Conservation (phyloP, 2,113 vertebrate species). For the Speoplatyrhinus poulsoni region DNA sequence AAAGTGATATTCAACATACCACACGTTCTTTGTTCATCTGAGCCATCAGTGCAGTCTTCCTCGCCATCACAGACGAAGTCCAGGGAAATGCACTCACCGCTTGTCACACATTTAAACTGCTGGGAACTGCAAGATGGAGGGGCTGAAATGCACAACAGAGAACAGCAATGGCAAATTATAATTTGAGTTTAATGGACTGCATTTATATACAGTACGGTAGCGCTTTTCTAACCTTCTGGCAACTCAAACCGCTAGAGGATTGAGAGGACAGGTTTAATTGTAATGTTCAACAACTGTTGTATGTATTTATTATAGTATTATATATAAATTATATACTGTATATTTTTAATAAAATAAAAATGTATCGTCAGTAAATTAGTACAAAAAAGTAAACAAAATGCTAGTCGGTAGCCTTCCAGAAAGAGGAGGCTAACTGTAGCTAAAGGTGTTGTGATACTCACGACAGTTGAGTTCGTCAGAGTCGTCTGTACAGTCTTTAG, state of each 20-base stretch:
- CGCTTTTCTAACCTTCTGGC: neutral
- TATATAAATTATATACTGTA: too few species aligned
- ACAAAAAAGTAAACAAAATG: too few species aligned
- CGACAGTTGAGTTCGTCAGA: conserved; percentile 74
- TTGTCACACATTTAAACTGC: conserved; percentile 73
- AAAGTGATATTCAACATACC: conserved; percentile 42
- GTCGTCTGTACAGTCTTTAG: conserved; percentile 72
- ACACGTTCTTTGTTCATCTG: conserved; percentile 74
- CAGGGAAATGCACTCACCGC: conserved; percentile 69
- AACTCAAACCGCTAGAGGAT: too few species aligned
- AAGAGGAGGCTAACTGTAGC: too few species aligned
- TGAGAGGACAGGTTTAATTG: too few species aligned
- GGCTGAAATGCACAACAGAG: conserved; percentile 48
- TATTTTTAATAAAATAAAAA: too few species aligned
- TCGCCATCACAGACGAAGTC: conserved; percentile 75
- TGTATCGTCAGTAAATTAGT: too few species aligned
- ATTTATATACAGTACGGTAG: neutral
- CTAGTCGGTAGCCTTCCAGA: too few species aligned
- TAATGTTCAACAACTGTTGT: neutral
- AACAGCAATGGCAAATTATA: neutral
- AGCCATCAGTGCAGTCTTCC: conserved; percentile 70
- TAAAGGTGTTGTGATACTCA: conserved; percentile 46
- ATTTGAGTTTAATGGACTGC: too few species aligned
- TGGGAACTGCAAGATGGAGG: conserved; percentile 57
- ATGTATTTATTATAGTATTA: neutral